phyloP scores from a whole-genome alignment of 2,113 vertebrate species.

The Rhinichthys klamathensis region DNA sequence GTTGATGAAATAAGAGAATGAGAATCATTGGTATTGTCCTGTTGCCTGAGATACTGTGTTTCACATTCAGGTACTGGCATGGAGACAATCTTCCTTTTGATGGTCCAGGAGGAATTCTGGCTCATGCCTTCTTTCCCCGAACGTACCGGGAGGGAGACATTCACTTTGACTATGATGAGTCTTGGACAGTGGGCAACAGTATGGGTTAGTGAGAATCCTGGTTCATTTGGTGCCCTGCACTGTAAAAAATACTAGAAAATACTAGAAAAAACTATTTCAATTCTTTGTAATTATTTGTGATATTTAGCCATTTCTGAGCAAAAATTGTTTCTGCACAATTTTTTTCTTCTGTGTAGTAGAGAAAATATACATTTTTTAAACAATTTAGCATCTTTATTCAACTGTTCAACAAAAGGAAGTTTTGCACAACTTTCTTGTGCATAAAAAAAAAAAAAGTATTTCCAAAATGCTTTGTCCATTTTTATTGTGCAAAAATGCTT shows the following conservation, averaged over 20 bases:
- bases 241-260: too few relatives aligned
- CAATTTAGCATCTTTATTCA: neutral
- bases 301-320: too few relatives aligned
- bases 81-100: conserved; percentile 93
- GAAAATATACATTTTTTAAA: too few relatives aligned
- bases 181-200: conserved; percentile 89
- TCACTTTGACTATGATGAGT: conserved; percentile 94
- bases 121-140: conserved; percentile 93
- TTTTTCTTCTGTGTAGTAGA: too few relatives aligned
- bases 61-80: conserved; percentile 85
- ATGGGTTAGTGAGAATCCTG: conserved; percentile 77
- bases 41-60: conserved; percentile 22
- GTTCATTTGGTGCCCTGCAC: too few relatives aligned
- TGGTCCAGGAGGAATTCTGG: conserved; percentile 90
- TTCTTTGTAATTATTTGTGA: too few relatives aligned
- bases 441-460: neutral
- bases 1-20: conserved; percentile 1
- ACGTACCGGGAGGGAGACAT: conserved; percentile 90
- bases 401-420: neutral
- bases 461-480: neutral
- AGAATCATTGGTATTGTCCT: neutral
- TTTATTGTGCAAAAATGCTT: neutral
- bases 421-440: neutral
- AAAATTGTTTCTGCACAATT: too few relatives aligned
- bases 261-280: too few relatives aligned